Evolutionary conservation across 2,113 vertebrate genomes (phyloP).

Genomic region (Macquaria australasica): DNA sequence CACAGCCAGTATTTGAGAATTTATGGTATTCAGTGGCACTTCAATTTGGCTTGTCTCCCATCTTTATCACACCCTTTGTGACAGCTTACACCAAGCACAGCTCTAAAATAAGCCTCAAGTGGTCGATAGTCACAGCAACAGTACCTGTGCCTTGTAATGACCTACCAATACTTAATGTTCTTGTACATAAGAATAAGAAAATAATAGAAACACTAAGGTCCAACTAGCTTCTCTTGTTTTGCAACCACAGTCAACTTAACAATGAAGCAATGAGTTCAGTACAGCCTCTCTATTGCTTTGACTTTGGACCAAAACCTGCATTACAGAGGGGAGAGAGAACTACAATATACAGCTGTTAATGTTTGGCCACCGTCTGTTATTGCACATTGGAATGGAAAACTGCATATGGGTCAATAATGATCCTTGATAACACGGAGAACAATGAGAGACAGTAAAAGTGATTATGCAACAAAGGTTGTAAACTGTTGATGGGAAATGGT

Average conservation of each 20-base stretch:
- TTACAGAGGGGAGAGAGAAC: background rate
- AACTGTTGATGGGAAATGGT: background rate
- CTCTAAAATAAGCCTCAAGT: background rate
- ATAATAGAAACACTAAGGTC: background rate
- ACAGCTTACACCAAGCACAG: background rate
- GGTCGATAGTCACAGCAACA: background rate
- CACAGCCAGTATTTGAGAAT: background rate
- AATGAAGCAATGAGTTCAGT: background rate
- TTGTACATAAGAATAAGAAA: background rate
- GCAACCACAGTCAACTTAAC: background rate
- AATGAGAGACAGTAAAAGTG: background rate
- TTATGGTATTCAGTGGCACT: background rate
- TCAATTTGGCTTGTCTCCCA: background rate
- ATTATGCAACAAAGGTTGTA: slow-evolving; percentile 21
- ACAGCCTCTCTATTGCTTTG: slow-evolving; percentile 21
- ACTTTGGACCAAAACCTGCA: slow-evolving; percentile 43
- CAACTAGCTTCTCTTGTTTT: background rate
- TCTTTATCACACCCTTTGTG: background rate
- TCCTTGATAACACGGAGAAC: slow-evolving; percentile 38
- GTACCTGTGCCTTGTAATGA: background rate
- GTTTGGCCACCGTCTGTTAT: slow-evolving; percentile 61
- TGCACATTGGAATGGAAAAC: slow-evolving; percentile 10
- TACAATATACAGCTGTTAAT: slow-evolving; percentile 55
- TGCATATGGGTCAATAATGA: slow-evolving; percentile 28
- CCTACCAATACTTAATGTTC: background rate